Evolutionary conservation across 2,888 invertebrate species (phyloP).

Genomic region (Smittia sp.): DNA sequence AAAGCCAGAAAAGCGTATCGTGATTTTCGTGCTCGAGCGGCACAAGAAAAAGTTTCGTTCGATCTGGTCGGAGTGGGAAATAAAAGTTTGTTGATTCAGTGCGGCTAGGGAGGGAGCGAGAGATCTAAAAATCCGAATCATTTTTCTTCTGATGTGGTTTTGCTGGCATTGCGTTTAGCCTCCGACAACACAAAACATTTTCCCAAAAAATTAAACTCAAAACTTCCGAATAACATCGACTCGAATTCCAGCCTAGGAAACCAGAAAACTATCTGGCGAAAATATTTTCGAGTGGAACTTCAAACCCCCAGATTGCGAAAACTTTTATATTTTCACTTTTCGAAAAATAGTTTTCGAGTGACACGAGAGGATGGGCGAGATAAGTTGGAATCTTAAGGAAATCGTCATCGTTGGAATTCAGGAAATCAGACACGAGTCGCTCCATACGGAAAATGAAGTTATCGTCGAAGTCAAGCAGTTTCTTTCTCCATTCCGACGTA

Average conservation of each 20-base stretch:
- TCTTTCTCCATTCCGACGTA: constrained; percentile 1
- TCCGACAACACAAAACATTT: constrained; percentile 23
- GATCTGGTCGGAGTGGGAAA: constrained; percentile 1
- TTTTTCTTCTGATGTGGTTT: constrained; percentile 32
- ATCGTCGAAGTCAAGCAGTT: constrained; percentile 8
- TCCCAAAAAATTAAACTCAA: constrained; percentile 31
- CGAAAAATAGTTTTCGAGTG: background rate
- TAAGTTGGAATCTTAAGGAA: background rate
- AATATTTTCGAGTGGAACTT: background rate
- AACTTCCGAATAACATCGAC: constrained; percentile 18
- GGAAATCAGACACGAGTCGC: constrained; percentile 19
- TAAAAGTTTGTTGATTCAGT: background rate
- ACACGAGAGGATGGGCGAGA: no score
- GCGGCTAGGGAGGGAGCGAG: no score
- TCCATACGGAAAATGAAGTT: constrained; percentile 24
- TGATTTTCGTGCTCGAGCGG: background rate
- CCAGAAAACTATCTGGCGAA: background rate
- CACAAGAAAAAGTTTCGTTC: background rate
- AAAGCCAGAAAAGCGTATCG: background rate
- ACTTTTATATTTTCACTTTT: background rate
- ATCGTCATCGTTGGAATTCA: constrained; percentile 2
- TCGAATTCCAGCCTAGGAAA: background rate
- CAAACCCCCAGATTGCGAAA: background rate
- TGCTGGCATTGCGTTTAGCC: constrained; percentile 9
- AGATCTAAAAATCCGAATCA: background rate